Base-by-base conservation (phyloP, 1,140 invertebrate species). In the Dolichoris vasculosae region DNA sequence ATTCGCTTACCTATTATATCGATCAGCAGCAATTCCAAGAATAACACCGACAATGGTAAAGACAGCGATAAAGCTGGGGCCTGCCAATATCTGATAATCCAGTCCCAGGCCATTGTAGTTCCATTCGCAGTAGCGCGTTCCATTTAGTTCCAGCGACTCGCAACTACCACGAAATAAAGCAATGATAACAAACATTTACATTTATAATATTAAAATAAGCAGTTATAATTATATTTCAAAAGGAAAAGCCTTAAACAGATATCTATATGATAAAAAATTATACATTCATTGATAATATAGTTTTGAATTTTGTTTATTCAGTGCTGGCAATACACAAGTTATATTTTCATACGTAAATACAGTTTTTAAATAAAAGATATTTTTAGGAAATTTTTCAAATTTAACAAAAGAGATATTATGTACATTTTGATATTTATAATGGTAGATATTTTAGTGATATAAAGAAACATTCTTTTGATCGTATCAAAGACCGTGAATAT, bases 71-170 rank as follows among this genome's bases (percentile, higher is more conserved):
- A 98, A 98, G 87, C 96, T 96, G 0, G 98, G 98, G 0, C 98
- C 98, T 0, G 98, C 98, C 59, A 99, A 92, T 87, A 98, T 95
- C 94, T 98, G 98, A 92, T 98, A 98, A 89, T 98, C 97, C 48
- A 98, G 94, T 2, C 98, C 98, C 64, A 98, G 94, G 0, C 98
- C 98, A 91, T 98, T 98, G 94, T 98, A 98, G 90, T 97, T 96
- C 97, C 97, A 98, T 89, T 97, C 96, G 91, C 98, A 99, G 89
- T 96, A 96, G 1, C 91, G 87, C 0, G 95, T 95, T 0, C 96
- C 96, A 89, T 97, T 97, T 26, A 96, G 89, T 69, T 94, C 94
- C 43, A 96, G 92, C 0, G 94, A 93, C 71, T 94, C 90, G 91
- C 96, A 97, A 88, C 96, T 97, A 91, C 17, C 20, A 73, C 4